Conservation (phyloP, 1,140 invertebrate genomes). For the Campodea augens region DNA sequence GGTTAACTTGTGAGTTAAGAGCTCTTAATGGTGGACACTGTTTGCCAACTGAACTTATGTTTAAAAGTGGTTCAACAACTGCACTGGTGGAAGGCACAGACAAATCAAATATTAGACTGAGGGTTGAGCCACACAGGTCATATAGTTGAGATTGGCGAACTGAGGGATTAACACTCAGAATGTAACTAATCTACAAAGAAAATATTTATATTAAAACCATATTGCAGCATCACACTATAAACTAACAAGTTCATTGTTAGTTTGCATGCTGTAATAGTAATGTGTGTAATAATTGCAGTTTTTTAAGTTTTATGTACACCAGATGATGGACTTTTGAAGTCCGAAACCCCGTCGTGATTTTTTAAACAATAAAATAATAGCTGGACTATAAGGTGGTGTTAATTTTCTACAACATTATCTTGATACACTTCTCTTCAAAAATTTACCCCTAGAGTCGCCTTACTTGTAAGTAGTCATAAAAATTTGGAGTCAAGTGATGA, state of each 20-base stretch:
- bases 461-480: too few species aligned
- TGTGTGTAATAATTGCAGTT: constrained; percentile 10
- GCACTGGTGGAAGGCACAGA: constrained; percentile 79
- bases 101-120: constrained; percentile 83
- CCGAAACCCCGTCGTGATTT: too few species aligned
- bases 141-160: constrained; percentile 75
- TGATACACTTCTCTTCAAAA: too few species aligned
- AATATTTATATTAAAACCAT: constrained; percentile 1
- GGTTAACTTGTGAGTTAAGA: constrained; percentile 56
- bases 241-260: too few species aligned
- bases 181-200: constrained; percentile 47
- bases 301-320: too few species aligned
- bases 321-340: too few species aligned
- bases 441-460: too few species aligned
- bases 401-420: too few species aligned
- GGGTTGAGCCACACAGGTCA: constrained; percentile 79
- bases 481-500: constrained; percentile 8
- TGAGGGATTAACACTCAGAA: constrained; percentile 67
- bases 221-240: too few species aligned
- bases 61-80: constrained; percentile 72
- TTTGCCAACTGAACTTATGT: constrained; percentile 70
- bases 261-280: too few species aligned
- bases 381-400: too few species aligned
- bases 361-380: too few species aligned
- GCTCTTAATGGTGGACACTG: constrained; percentile 77